Conservation (phyloP, 2,797 vertebrate genomes). For the Eleutherodactylus coqui region DNA sequence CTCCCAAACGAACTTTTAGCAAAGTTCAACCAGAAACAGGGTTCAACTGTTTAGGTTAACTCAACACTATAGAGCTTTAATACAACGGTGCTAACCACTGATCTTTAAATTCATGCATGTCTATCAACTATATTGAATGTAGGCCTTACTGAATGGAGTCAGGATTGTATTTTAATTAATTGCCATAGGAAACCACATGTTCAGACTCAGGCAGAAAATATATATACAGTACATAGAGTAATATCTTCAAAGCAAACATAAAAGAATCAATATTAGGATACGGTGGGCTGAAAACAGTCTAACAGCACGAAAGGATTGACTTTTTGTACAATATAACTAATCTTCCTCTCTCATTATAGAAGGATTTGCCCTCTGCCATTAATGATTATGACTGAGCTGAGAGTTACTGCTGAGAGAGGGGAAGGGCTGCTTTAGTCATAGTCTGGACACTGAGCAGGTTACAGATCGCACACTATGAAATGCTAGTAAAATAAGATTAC, state of each 20-base stretch:
- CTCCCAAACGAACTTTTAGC: no score
- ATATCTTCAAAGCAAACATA: neutral
- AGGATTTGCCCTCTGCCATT: neutral
- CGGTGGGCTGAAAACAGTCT: neutral
- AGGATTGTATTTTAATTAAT: neutral
- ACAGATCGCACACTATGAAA: neutral
- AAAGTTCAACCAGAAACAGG: no score
- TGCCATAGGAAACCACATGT: neutral
- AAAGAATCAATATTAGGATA: neutral
- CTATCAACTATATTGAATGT: neutral
- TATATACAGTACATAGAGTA: neutral
- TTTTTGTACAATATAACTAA: neutral
- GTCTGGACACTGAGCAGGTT: neutral
- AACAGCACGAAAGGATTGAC: neutral
- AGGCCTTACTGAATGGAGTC: neutral
- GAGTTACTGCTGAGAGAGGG: neutral
- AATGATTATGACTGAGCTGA: neutral
- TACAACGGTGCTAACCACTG: no score
- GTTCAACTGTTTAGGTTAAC: no score
- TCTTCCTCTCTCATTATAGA: neutral
- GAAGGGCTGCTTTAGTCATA: neutral
- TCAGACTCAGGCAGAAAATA: neutral
- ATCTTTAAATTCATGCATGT: neutral
- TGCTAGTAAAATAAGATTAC: neutral
- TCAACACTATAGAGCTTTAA: no score